Conservation (phyloP, 1,140 invertebrate genomes). For the Trypoxylus dichotomus region DNA sequence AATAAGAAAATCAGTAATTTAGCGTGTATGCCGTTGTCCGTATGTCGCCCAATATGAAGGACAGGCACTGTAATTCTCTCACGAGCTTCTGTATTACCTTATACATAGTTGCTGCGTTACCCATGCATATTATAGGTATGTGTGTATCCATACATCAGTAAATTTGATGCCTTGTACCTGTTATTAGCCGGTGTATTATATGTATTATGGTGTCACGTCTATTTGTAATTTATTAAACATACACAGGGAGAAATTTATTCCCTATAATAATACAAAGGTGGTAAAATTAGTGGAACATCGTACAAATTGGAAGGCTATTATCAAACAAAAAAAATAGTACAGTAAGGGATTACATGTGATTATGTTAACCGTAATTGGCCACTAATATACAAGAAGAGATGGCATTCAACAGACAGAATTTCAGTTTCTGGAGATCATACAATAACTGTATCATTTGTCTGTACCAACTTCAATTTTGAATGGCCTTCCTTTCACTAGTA, state of each 20-base stretch:
- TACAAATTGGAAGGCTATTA: not conserved
- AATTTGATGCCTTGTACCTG: slow-evolving; percentile 6
- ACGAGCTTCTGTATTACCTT: slow-evolving; percentile 7
- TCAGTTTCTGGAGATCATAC: no score
- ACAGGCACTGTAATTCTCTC: slow-evolving; percentile 19
- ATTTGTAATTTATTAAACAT: slow-evolving; percentile 1
- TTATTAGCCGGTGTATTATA: not conserved
- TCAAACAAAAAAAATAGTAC: not conserved
- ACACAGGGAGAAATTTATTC: not conserved
- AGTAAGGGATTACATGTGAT: no score
- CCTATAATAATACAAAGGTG: not conserved
- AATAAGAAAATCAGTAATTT: slow-evolving; percentile 25
- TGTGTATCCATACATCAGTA: slow-evolving; percentile 2
- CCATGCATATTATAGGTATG: not conserved
- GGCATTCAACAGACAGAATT: no score
- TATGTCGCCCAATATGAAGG: slow-evolving; percentile 11
- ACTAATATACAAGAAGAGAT: no score
- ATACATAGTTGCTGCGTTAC: not conserved
- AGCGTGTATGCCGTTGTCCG: slow-evolving; percentile 9
- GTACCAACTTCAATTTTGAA: no score
- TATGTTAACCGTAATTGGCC: no score
- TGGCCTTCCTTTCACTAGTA: no score
- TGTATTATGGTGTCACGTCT: not conserved
- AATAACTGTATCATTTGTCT: no score
- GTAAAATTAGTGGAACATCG: not conserved